Evolutionary conservation across 2,888 invertebrate species (phyloP).

Genomic region (Macaria liturata): DNA sequence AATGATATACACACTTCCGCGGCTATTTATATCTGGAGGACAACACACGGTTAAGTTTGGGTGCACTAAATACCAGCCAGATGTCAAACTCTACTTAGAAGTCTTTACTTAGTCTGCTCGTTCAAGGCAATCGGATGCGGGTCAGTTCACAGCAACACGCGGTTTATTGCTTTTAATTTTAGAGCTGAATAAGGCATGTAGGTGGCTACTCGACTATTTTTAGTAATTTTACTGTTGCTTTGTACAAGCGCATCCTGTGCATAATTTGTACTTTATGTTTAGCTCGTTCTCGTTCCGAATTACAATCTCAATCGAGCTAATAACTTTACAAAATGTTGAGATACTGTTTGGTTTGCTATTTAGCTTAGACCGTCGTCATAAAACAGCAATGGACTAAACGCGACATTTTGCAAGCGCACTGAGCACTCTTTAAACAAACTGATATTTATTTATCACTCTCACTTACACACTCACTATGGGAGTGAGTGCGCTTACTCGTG

Average conservation of each 20-base stretch:
- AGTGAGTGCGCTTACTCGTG: too few relatives aligned
- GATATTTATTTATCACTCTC: too few relatives aligned
- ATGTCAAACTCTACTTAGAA: slow-evolving; percentile 8
- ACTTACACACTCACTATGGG: too few relatives aligned
- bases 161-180: slow-evolving; percentile 30
- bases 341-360: too few relatives aligned
- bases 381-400: too few relatives aligned
- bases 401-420: too few relatives aligned
- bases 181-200: slow-evolving; percentile 26
- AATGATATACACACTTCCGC: slow-evolving; percentile 63
- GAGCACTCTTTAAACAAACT: too few relatives aligned
- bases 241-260: slow-evolving; percentile 26
- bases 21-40: slow-evolving; percentile 55
- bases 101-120: slow-evolving; percentile 20
- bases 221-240: slow-evolving; percentile 33
- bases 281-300: background rate
- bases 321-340: too few relatives aligned
- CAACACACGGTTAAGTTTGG: slow-evolving; percentile 48
- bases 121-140: slow-evolving; percentile 35
- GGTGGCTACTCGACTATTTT: slow-evolving; percentile 33
- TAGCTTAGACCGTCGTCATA: too few relatives aligned
- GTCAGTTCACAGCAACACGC: slow-evolving; percentile 20
- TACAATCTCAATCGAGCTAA: too few relatives aligned
- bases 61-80: slow-evolving; percentile 38
- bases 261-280: slow-evolving; percentile 12